Evolutionary conservation across 2,888 invertebrate species (phyloP).

Genomic region (Caenorhabditis sp.): DNA sequence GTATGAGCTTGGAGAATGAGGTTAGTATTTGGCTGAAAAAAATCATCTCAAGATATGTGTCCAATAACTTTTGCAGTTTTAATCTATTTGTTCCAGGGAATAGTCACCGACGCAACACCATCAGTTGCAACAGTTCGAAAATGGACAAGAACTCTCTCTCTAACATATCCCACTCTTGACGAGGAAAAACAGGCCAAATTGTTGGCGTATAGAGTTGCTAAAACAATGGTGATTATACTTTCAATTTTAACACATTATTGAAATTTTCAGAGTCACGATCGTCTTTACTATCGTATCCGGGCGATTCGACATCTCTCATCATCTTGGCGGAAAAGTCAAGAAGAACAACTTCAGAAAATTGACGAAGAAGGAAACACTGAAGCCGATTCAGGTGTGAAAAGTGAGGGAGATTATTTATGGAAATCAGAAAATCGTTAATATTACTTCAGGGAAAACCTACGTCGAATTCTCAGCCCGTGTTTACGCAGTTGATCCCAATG

Average conservation of each 20-base stretch:
- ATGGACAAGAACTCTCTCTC: slow-evolving; percentile 48
- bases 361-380: slow-evolving; percentile 15
- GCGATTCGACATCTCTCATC: slow-evolving; percentile 65
- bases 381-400: slow-evolving; percentile 20
- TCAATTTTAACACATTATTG: slow-evolving; percentile 3
- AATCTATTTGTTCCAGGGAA: too few relatives aligned
- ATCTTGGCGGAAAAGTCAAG: slow-evolving; percentile 48
- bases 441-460: slow-evolving; percentile 21
- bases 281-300: slow-evolving; percentile 77
- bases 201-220: slow-evolving; percentile 75
- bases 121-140: slow-evolving; percentile 30
- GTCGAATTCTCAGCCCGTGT: slow-evolving; percentile 60
- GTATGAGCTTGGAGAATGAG: not conserved
- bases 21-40: not conserved
- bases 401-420: slow-evolving; percentile 5
- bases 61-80: too few relatives aligned
- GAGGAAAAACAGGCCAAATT: slow-evolving; percentile 70
- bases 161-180: slow-evolving; percentile 51
- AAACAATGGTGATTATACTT: slow-evolving; percentile 72
- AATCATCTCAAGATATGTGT: slow-evolving; percentile 8
- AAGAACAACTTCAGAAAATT: slow-evolving; percentile 43
- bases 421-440: not conserved
- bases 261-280: slow-evolving; percentile 72
- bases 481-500: slow-evolving; percentile 44
- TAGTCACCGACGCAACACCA: slow-evolving; percentile 37